These are phyloP conservation scores for Amorpha juglandis DNA, from an alignment of 2,888 invertebrate genomes.

Conservation along the genomic window DNA sequence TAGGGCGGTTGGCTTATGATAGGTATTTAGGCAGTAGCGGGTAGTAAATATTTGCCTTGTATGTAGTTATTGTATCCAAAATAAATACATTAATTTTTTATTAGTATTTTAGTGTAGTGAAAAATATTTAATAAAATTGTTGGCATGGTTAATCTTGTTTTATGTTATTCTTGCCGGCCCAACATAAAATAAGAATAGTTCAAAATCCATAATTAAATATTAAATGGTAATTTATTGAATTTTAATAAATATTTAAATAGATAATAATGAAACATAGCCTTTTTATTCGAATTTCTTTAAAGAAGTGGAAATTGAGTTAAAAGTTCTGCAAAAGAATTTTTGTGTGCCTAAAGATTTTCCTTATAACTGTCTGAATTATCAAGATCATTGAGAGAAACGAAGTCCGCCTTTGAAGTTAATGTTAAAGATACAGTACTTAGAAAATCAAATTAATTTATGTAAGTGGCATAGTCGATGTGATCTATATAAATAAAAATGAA, in stretches of 20 bases:
- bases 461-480: conserved; percentile 42
- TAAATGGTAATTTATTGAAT: conserved; percentile 27
- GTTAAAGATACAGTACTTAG: conserved; percentile 40
- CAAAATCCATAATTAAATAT: conserved; percentile 35
- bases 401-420: conserved; percentile 45
- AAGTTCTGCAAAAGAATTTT: conserved; percentile 44
- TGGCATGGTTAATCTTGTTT: conserved; percentile 53
- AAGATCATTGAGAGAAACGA: conserved; percentile 50
- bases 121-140: conserved; percentile 57
- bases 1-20: conserved; percentile 57
- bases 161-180: conserved; percentile 32
- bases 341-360: conserved; percentile 41
- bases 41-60: conserved; percentile 41
- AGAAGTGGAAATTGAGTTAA: conserved; percentile 48
- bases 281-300: conserved; percentile 35
- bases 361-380: conserved; percentile 48
- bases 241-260: conserved; percentile 7
- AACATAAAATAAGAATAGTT: not conserved
- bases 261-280: conserved; percentile 30
- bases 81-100: conserved; percentile 46
- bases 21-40: conserved; percentile 45
- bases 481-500: too few species aligned
- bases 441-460: conserved; percentile 49
- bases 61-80: conserved; percentile 44
- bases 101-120: conserved; percentile 47